Evolutionary conservation across 2,797 vertebrate genomes (phyloP).

Genomic region (Philypnodon macrostomus): DNA sequence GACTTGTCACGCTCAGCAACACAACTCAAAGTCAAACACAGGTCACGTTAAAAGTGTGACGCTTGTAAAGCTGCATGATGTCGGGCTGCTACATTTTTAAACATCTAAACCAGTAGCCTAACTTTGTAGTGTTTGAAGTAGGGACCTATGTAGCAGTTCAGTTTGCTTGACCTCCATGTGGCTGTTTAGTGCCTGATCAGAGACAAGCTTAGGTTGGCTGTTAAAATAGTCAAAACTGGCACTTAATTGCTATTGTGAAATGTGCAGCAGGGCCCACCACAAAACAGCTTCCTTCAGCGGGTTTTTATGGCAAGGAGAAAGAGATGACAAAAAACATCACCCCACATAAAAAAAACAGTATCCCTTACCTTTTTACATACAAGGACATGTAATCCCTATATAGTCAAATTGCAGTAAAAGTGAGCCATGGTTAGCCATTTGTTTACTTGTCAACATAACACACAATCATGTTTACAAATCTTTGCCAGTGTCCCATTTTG

Average conservation of each 20-base stretch:
- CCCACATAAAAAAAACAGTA: constrained; percentile 18
- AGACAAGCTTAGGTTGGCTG: constrained; percentile 44
- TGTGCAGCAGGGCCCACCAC: constrained; percentile 39
- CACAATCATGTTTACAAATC: not conserved
- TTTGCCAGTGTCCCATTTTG: not conserved
- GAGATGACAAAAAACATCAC: constrained; percentile 16
- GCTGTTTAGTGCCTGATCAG: constrained; percentile 22
- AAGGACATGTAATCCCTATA: no score
- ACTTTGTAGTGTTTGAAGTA: constrained; percentile 24
- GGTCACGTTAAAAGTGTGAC: constrained; percentile 35
- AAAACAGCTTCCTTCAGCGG: constrained; percentile 57
- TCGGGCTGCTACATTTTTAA: constrained; percentile 23
- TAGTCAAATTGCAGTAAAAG: no score
- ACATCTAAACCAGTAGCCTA: constrained; percentile 26
- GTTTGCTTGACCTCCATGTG: constrained; percentile 21
- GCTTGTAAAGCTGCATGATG: constrained; percentile 40
- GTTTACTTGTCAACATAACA: not conserved
- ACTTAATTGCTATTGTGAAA: constrained; percentile 60
- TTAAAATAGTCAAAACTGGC: constrained; percentile 40
- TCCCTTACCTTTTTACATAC: not conserved
- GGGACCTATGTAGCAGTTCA: constrained; percentile 1
- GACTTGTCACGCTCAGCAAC: constrained; percentile 43
- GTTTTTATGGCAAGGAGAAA: constrained; percentile 40
- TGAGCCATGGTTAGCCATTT: not conserved
- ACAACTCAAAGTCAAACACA: constrained; percentile 19